A percentile compares a stretch with the other conserved stretches of the same genome.
These are phyloP conservation scores for Artibeus lituratus DNA, from an alignment of 2,797 vertebrate species.

Conservation along the genomic window DNA sequence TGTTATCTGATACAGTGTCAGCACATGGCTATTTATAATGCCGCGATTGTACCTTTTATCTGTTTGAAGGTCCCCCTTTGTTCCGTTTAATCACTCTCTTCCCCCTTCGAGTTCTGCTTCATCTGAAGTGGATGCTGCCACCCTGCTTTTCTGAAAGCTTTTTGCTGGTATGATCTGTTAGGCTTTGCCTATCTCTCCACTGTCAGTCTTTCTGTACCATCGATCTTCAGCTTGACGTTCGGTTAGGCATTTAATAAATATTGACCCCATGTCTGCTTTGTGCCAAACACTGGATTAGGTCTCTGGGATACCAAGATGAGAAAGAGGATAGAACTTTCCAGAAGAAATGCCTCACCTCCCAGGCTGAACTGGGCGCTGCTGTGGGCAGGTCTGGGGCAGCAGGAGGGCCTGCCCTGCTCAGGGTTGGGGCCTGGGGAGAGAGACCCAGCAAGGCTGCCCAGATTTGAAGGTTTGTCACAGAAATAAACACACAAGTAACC, in stretches of 20 bases:
- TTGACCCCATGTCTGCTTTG: background rate
- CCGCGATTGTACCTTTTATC: conserved; percentile 37
- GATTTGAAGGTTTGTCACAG: background rate
- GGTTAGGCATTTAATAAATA: background rate
- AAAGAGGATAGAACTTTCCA: background rate
- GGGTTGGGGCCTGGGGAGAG: rapidly evolving
- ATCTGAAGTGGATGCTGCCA: background rate
- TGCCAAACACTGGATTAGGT: background rate
- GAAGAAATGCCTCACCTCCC: background rate
- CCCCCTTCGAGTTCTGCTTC: background rate
- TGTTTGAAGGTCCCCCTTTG: background rate
- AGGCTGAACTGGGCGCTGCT: background rate
- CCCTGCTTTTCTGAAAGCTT: background rate
- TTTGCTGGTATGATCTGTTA: background rate
- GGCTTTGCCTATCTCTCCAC: background rate
- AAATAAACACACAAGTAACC: background rate
- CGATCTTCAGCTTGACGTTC: background rate
- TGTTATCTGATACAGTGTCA: conserved; percentile 9
- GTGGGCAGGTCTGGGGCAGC: background rate
- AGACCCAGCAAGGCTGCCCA: too few species aligned
- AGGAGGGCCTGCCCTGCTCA: background rate
- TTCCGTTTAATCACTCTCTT: background rate
- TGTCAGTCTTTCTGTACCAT: background rate
- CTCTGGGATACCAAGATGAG: background rate
- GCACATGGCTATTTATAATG: conserved; percentile 33